phyloP scores from a whole-genome alignment of 2,113 vertebrate species.

The Dermatemys mawii region DNA sequence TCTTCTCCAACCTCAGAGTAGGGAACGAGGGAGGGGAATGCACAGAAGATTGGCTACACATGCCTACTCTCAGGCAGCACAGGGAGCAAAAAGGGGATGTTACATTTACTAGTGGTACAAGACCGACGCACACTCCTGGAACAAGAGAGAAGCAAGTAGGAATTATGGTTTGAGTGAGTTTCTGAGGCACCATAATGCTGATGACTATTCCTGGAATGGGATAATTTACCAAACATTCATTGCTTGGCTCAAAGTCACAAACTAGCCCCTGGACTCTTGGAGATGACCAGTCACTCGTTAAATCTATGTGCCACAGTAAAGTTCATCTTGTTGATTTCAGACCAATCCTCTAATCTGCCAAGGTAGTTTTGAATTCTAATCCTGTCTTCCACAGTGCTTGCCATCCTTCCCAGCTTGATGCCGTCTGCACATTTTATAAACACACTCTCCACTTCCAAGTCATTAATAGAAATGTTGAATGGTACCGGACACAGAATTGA shows the following conservation, averaged over 20 bases:
- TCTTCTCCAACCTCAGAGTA: not conserved
- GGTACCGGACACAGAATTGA: not conserved
- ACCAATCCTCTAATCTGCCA: no score
- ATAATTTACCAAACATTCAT: not conserved
- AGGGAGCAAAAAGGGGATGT: not conserved
- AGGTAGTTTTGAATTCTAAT: no score
- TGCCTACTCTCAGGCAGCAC: not conserved
- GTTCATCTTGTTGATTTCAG: no score
- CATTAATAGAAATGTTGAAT: not conserved
- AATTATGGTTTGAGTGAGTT: not conserved
- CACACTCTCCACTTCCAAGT: not conserved
- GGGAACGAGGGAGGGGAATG: rapidly evolving
- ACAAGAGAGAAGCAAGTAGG: rapidly evolving
- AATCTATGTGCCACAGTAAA: not conserved
- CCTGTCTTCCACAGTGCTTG: not conserved
- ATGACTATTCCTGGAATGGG: not conserved
- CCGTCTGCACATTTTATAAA: not conserved
- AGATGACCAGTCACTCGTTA: not conserved
- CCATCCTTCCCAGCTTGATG: not conserved
- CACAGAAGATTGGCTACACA: not conserved
- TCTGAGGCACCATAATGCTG: not conserved
- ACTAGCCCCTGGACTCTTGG: not conserved
- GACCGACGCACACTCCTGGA: not conserved
- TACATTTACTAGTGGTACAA: not conserved
- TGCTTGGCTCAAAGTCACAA: not conserved